phyloP scores from a whole-genome alignment of 1,140 invertebrate species.

The Orussus abietinus region DNA sequence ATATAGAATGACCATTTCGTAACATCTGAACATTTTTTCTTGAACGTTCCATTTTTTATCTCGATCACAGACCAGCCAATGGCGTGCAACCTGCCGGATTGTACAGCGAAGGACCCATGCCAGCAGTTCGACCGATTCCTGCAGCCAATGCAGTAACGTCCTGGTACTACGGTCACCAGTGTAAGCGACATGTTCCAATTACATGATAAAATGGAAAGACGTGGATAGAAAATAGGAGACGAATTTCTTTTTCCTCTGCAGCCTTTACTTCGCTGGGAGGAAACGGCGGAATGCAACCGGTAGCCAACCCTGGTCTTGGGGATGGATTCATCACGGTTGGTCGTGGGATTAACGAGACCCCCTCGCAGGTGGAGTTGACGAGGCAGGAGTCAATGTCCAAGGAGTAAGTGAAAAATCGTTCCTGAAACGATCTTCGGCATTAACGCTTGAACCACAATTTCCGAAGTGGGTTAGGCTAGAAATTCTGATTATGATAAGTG shows the following conservation, averaged over 20 bases:
- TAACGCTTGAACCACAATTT: too few relatives aligned
- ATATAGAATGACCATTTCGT: too few relatives aligned
- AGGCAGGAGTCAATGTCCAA: slow-evolving; percentile 47
- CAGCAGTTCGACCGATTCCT: slow-evolving; percentile 53
- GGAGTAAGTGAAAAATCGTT: slow-evolving; percentile 44
- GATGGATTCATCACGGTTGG: slow-evolving; percentile 55
- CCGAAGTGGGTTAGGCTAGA: too few relatives aligned
- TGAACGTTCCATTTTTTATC: neutral
- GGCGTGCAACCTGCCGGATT: slow-evolving; percentile 42
- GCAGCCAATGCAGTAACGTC: slow-evolving; percentile 56
- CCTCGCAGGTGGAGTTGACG: slow-evolving; percentile 34
- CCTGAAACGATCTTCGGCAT: too few relatives aligned
- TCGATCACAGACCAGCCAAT: slow-evolving; percentile 30
- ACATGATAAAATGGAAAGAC: slow-evolving; percentile 3
- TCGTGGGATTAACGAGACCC: slow-evolving; percentile 38
- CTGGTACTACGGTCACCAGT: slow-evolving; percentile 54
- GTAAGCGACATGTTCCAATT: slow-evolving; percentile 30
- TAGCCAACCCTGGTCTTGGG: slow-evolving; percentile 32
- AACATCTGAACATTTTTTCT: neutral
- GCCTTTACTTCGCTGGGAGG: slow-evolving; percentile 37
- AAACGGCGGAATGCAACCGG: slow-evolving; percentile 38
- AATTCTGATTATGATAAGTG: too few relatives aligned
- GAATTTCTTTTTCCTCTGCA: slow-evolving; percentile 22
- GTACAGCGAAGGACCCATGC: slow-evolving; percentile 41
- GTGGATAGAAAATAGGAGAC: too few relatives aligned